These are phyloP conservation scores for Onychostoma macrolepis DNA, from an alignment of 2,113 vertebrate genomes.

Conservation along the genomic window DNA sequence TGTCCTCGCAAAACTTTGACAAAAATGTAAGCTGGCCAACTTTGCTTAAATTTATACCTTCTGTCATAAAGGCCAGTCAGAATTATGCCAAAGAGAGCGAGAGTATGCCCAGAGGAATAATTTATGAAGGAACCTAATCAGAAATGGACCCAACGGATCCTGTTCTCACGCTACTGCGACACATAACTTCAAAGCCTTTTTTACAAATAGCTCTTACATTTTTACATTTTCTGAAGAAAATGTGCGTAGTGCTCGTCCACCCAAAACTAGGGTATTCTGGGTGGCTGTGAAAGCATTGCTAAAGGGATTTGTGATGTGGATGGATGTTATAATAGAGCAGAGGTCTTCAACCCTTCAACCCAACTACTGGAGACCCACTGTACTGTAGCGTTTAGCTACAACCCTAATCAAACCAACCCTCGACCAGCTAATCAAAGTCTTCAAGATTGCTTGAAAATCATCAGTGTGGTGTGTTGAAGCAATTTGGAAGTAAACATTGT, in stretches of 20 bases:
- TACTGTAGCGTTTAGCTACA: background rate
- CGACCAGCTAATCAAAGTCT: background rate
- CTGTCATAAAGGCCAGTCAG: conserved; percentile 11
- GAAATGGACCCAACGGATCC: conserved; percentile 15
- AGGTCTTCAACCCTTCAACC: background rate
- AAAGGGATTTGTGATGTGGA: background rate
- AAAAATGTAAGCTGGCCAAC: background rate
- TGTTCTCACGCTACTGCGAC: background rate
- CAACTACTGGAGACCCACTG: background rate
- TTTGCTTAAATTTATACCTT: conserved; percentile 40
- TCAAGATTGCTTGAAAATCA: background rate
- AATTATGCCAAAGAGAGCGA: background rate
- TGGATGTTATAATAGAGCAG: background rate
- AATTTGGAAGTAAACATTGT: background rate
- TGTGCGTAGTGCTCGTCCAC: background rate
- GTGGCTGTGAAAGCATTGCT: background rate
- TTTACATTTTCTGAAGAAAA: background rate
- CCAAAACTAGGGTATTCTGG: background rate
- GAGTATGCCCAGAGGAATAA: background rate
- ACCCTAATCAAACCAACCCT: background rate
- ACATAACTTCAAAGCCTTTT: background rate
- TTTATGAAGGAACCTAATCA: conserved; percentile 11
- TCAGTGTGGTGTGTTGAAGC: background rate
- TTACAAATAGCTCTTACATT: conserved; percentile 4
- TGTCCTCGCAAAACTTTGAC: background rate